Conservation (phyloP, 2,113 vertebrate genomes). For the Lycocorax pyrrhopterus region DNA sequence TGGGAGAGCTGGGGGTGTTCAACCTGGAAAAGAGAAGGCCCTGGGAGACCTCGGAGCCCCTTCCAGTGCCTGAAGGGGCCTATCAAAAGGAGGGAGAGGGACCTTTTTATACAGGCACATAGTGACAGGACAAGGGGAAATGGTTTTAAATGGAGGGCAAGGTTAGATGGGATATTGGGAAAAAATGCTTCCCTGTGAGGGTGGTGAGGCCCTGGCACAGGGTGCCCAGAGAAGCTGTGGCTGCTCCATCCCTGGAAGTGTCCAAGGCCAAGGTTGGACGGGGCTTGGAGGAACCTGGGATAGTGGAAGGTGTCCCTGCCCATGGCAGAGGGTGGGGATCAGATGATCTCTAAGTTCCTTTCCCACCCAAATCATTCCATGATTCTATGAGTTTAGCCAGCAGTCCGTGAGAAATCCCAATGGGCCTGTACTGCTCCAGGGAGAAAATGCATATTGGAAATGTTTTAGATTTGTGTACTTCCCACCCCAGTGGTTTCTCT, state of each 20-base stretch:
- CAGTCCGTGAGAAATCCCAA: accelerated
- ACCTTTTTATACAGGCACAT: not conserved
- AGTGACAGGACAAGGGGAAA: not conserved
- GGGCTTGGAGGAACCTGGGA: not conserved
- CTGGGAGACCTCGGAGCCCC: not conserved
- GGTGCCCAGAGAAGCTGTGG: not conserved
- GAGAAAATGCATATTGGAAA: not conserved
- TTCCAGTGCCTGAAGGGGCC: not conserved
- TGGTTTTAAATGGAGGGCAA: not conserved
- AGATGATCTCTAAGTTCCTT: not conserved
- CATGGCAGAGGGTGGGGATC: not conserved
- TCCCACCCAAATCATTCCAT: not conserved
- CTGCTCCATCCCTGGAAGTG: not conserved
- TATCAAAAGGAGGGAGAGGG: not conserved
- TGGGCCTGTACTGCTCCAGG: not conserved
- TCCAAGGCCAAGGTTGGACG: accelerated
- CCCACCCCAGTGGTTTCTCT: not conserved
- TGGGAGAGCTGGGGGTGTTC: not conserved
- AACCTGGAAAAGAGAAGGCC: not conserved
- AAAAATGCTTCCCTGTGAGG: not conserved
- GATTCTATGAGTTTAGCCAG: not conserved
- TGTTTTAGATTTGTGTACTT: not conserved
- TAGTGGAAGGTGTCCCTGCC: not conserved
- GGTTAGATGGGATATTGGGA: not conserved
- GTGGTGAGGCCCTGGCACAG: not conserved